Evolutionary conservation across 2,797 vertebrate species (phyloP).

Genomic region (Acanthurus leucopareius): DNA sequence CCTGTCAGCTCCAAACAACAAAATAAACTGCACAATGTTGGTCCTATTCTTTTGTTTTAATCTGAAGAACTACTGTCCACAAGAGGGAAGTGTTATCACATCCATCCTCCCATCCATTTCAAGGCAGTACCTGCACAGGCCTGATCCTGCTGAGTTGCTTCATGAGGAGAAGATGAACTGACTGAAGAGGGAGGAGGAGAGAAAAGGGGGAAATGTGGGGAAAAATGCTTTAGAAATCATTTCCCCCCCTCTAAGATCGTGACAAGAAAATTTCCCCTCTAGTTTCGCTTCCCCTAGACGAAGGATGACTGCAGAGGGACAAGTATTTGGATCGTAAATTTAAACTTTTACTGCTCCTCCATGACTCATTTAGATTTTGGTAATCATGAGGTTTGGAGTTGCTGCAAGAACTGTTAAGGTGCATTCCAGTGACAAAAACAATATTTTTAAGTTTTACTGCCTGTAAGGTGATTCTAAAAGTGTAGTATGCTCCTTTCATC

Average conservation of each 20-base stretch:
- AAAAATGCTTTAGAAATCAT: constrained; percentile 11
- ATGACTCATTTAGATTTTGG: constrained; percentile 33
- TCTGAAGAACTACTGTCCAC: constrained; percentile 76
- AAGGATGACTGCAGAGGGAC: constrained; percentile 1
- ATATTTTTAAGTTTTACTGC: not conserved
- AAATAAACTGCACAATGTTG: not conserved
- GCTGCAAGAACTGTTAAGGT: constrained; percentile 5
- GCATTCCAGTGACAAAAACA: too few species aligned
- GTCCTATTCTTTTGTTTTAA: constrained; percentile 34
- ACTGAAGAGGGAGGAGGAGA: constrained; percentile 13
- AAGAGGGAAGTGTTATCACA: constrained; percentile 87
- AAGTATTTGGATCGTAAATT: constrained; percentile 24
- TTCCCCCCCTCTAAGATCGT: constrained; percentile 4
- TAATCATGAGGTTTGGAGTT: constrained; percentile 38
- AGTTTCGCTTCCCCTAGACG: not conserved
- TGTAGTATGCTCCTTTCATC: not conserved
- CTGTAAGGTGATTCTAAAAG: not conserved
- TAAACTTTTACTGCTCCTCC: constrained; percentile 17
- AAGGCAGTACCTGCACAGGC: constrained; percentile 23
- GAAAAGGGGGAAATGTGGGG: not conserved
- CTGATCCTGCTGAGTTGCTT: constrained; percentile 50
- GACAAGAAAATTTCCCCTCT: constrained; percentile 1
- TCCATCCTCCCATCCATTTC: constrained; percentile 58
- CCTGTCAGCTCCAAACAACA: constrained; percentile 20
- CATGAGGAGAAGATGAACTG: constrained; percentile 34